These are phyloP conservation scores for Geophilus truncorum DNA, from an alignment of 2,888 invertebrate genomes.

Conservation along the genomic window DNA sequence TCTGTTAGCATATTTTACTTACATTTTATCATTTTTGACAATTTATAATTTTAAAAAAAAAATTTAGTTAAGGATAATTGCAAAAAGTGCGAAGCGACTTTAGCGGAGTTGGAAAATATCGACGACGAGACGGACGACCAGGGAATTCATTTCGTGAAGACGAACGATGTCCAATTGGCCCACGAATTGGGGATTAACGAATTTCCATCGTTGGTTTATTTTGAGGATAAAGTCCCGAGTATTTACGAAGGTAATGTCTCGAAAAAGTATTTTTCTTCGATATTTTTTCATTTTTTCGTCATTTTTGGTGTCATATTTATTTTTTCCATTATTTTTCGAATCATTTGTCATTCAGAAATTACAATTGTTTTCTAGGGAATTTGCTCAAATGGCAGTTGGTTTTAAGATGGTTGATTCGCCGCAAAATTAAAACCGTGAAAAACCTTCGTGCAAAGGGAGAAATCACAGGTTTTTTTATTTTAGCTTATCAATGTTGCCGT, in stretches of 20 bases:
- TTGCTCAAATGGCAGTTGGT: neutral
- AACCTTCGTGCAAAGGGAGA: neutral
- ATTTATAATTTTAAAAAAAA: neutral
- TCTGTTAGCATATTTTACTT: slow-evolving; percentile 58
- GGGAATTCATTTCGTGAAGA: slow-evolving; percentile 89
- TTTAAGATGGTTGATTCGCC: slow-evolving; percentile 28
- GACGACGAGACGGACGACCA: slow-evolving; percentile 78
- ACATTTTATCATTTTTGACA: neutral
- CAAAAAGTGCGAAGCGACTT: slow-evolving; percentile 69
- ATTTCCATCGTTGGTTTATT: slow-evolving; percentile 86
- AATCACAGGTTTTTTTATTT: neutral
- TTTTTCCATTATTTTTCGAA: too few species aligned
- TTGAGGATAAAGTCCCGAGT: slow-evolving; percentile 87
- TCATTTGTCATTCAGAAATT: neutral
- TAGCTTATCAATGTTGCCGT: neutral
- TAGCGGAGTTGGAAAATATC: slow-evolving; percentile 70
- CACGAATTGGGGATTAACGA: slow-evolving; percentile 88
- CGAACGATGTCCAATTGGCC: slow-evolving; percentile 80
- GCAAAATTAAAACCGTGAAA: slow-evolving; percentile 22
- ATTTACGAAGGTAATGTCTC: slow-evolving; percentile 87
- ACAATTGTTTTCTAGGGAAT: slow-evolving; percentile 18
- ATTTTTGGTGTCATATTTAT: too few species aligned
- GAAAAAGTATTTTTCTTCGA: neutral
- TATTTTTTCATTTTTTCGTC: neutral
- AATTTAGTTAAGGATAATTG: slow-evolving; percentile 73